Conservation (phyloP, 2,797 vertebrate genomes). For the Gadopsis bispinosus region DNA sequence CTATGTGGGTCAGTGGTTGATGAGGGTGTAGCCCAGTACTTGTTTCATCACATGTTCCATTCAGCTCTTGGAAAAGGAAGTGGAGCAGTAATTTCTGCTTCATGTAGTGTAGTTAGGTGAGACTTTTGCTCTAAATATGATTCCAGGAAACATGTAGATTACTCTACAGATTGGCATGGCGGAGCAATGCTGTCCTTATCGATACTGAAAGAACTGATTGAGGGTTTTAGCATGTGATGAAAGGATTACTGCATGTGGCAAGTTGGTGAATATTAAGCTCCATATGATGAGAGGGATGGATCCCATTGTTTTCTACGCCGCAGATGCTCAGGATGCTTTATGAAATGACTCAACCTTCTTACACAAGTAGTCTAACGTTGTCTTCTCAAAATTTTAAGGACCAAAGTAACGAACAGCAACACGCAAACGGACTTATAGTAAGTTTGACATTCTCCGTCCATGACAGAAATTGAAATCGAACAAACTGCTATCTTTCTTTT, state of each 20-base stretch:
- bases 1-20: constrained; percentile 57
- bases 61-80: constrained; percentile 57
- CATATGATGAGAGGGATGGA: constrained; percentile 30
- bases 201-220: constrained; percentile 7
- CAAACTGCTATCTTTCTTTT: constrained; percentile 77
- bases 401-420: constrained; percentile 99
- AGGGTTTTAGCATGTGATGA: constrained; percentile 73
- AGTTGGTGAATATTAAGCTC: constrained; percentile 40
- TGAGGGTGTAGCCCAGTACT: constrained; percentile 66
- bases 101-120: constrained; percentile 43
- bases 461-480: constrained; percentile 69
- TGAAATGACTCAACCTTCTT: constrained; percentile 66
- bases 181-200: background rate
- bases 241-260: constrained; percentile 62
- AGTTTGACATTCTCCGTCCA: constrained; percentile 88
- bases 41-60: constrained; percentile 77
- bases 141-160: background rate
- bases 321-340: constrained; percentile 62
- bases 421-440: constrained; percentile 99
- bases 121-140: background rate
- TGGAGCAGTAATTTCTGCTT: constrained; percentile 51
- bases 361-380: constrained; percentile 89
- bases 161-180: background rate
- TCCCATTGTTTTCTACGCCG: constrained; percentile 12
- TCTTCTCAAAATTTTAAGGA: constrained; percentile 96